Evolutionary conservation across 2,113 vertebrate genomes (phyloP), one percentile per base, ranked within the genome.

Genomic region (Oreochromis niloticus): DNA sequence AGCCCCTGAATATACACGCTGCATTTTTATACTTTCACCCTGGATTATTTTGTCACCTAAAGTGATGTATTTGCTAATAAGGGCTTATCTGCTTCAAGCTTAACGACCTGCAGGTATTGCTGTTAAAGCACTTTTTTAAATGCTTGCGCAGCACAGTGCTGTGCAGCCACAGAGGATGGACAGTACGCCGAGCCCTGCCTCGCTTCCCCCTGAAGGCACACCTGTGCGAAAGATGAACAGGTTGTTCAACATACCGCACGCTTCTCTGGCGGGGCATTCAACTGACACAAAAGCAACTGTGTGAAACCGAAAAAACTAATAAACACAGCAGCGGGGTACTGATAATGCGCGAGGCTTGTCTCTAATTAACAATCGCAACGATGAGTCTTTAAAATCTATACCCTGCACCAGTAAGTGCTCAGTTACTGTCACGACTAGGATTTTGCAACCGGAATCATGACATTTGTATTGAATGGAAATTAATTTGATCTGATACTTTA

Each of bases 201-300:
- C 17, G 14, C 75, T 55, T 8, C 46, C 79, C 81, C 63, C 54
- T 46, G 63, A 39, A 75, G 89, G 75, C 92, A 81, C 92, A 93
- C 91, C 90, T 92, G 86, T 80, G 48, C 59, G 8, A 90, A 88
- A 92, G 34, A 80, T 39, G 36, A 95, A 96, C 95, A 94, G 94
- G 95, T 95, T 95, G 82, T 86, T 93, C 93, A 68, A 85, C 95
- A 95, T 95, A 90, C 88, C 39, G 1, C 82, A 27, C 24, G 50
- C 79, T 83, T 55, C 32, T 78, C n/a, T 50, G 24, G 32, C 14
- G 2, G 9, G 73, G 52, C 68, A 81, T 4, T 71, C 48, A 84
- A 80, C n/a, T 5, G 17, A 81, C 79, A 54, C 6, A 52, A 71
- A 75, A 75, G 19, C 71, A 83, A 78, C 86, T 12, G 50, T 48